Conservation (phyloP, 2,797 vertebrate genomes). For the Limosa lapponica region DNA sequence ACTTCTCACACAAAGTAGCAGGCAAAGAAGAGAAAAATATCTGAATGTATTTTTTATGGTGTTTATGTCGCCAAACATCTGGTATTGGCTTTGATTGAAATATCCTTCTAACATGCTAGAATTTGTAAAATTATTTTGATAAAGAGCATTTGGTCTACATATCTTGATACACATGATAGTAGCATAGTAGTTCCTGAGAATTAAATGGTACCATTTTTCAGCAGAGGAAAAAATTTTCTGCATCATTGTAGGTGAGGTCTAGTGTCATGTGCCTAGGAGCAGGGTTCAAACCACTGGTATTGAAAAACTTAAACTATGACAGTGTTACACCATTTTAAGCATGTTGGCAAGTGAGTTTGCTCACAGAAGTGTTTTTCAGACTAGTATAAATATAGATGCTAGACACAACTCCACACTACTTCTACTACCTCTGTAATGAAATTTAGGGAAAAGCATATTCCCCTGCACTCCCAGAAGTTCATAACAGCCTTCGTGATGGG, state of each 20-base stretch:
- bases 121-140: constrained; percentile 33
- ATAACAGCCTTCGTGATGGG: not conserved
- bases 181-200: not conserved
- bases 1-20: not conserved
- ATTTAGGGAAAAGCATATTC: not conserved
- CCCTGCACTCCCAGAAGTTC: not conserved
- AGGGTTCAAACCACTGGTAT: not conserved
- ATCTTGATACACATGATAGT: not conserved
- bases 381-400: not conserved
- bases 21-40: constrained; percentile 4
- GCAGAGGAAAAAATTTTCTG: not conserved
- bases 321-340: not conserved
- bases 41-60: not conserved
- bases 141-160: not conserved
- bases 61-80: constrained; percentile 43
- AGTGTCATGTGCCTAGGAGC: not conserved
- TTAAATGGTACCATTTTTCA: not conserved
- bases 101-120: constrained; percentile 17
- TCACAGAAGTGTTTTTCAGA: not conserved
- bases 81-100: constrained; percentile 32
- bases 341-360: not conserved
- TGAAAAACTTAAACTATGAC: not conserved
- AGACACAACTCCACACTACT: not conserved
- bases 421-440: not conserved
- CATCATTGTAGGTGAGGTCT: not conserved